A percentile compares a stretch with the other conserved stretches of the same genome.
Conservation (phyloP, 2,888 invertebrate genomes). For the Rotaria magnacalcarata region DNA sequence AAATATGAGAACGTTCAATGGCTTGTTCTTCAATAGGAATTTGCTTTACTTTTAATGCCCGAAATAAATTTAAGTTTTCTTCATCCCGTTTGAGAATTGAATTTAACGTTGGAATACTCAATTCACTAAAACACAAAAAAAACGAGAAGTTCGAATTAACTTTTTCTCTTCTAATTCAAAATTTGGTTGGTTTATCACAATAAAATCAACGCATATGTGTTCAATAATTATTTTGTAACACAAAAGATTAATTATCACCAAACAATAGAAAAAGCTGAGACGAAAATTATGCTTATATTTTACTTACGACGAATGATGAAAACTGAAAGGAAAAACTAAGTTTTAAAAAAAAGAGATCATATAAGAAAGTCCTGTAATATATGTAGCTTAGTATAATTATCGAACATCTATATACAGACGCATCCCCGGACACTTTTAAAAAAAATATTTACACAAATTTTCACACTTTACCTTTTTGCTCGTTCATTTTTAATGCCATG, state of each 20-base stretch:
- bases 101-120: constrained; percentile 62
- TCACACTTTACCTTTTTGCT: not conserved
- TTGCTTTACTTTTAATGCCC: not conserved
- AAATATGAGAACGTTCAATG: not conserved
- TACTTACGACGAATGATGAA: not conserved
- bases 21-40: constrained; percentile 23
- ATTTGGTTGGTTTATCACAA: too few species aligned
- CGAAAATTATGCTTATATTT: not conserved
- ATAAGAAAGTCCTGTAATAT: not conserved
- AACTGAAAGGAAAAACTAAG: not conserved
- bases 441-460: too few species aligned
- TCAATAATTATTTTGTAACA: too few species aligned
- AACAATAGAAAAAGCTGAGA: not conserved
- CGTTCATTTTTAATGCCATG: constrained; percentile 1
- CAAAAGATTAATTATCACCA: not conserved
- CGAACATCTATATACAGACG: too few species aligned
- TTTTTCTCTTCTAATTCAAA: too few species aligned
- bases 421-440: too few species aligned
- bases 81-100: constrained; percentile 47
- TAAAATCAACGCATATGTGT: too few species aligned
- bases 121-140: constrained; percentile 53
- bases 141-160: not conserved
- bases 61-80: constrained; percentile 32
- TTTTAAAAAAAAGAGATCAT: too few species aligned
- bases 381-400: too few species aligned